A percentile compares a stretch with the other conserved stretches of the same genome.
These are phyloP conservation scores for Murina feae DNA, from an alignment of 2,113 vertebrate genomes.

Conservation along the genomic window DNA sequence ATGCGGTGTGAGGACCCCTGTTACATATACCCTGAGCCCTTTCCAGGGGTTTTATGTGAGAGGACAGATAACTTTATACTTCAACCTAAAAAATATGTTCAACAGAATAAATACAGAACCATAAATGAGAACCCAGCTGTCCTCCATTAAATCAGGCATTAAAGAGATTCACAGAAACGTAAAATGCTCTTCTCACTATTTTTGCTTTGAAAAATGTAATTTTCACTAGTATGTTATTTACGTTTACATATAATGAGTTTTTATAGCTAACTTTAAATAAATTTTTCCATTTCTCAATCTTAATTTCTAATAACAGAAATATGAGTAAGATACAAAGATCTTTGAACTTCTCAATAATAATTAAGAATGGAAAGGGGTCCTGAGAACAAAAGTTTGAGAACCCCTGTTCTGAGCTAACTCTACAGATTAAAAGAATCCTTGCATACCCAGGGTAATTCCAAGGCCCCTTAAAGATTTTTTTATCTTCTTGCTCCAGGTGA, in stretches of 20 bases:
- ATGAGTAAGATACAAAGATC: neutral
- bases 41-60: neutral
- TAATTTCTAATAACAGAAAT: slow-evolving; percentile 37
- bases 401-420: neutral
- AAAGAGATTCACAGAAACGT: neutral
- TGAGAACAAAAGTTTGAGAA: neutral
- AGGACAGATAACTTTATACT: neutral
- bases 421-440: slow-evolving; percentile 4
- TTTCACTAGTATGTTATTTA: neutral
- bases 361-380: neutral
- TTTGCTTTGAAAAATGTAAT: slow-evolving; percentile 18
- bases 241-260: neutral
- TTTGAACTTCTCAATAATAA: neutral
- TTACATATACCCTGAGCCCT: neutral
- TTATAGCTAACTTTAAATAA: slow-evolving; percentile 19
- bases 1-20: neutral
- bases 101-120: neutral
- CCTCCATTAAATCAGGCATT: slow-evolving; percentile 8
- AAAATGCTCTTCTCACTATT: neutral
- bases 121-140: neutral
- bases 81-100: neutral
- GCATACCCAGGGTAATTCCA: neutral
- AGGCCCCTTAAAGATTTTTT: neutral
- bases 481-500: neutral
- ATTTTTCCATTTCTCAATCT: neutral